These are phyloP conservation scores for Rhopilema esculentum DNA, from an alignment of 30 jellyfish, hydroid and myxozoan genomes.

Conservation along the genomic window DNA sequence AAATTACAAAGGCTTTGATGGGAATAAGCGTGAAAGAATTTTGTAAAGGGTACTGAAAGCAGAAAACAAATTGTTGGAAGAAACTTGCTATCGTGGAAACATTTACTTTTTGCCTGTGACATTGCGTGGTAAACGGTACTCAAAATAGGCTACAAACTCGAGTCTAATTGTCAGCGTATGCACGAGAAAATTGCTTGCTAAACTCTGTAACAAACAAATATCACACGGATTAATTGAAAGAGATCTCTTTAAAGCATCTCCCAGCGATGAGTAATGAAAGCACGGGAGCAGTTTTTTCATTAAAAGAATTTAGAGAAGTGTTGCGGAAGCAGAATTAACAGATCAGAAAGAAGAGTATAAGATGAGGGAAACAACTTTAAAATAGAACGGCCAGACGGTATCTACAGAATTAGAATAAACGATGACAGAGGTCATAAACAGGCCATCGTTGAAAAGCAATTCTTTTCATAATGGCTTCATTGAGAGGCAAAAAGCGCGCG, in stretches of 20 bases:
- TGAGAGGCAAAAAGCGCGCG: slow-evolving; percentile 20
- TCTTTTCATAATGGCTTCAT: not conserved
- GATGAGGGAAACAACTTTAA: not conserved
- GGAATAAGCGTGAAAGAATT: not conserved
- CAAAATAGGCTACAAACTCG: not conserved
- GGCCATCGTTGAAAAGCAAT: not conserved
- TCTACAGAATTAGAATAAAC: not conserved
- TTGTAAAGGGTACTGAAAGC: not conserved
- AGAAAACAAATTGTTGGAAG: no score
- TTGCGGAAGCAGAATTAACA: not conserved
- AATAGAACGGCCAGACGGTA: not conserved
- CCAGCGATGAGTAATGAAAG: not conserved
- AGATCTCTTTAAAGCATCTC: not conserved
- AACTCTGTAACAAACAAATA: not conserved
- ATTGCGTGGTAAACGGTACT: not conserved
- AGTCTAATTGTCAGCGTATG: not conserved
- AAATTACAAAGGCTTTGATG: not conserved
- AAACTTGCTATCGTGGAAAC: not conserved
- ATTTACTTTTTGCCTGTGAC: not conserved
- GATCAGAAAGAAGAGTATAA: not conserved
- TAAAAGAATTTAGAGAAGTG: no score
- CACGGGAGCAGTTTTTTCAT: no score
- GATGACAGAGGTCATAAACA: not conserved
- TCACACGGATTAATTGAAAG: not conserved
- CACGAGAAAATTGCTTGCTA: not conserved